Evolutionary conservation across 2,888 invertebrate species (phyloP).

Genomic region (Catonia carolina): DNA sequence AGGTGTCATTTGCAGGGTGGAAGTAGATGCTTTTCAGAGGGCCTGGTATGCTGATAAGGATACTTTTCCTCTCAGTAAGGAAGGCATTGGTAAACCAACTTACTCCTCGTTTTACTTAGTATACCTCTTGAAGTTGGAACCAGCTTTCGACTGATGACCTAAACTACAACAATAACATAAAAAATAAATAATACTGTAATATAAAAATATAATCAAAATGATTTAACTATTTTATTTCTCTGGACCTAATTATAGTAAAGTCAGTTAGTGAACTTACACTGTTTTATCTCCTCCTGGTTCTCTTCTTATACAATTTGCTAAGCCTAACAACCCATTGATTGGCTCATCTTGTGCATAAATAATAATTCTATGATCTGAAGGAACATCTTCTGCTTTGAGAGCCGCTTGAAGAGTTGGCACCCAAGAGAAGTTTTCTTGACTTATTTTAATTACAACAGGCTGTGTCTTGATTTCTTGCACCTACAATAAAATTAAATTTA

Average conservation of each 20-base stretch:
- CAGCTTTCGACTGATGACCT: too few species aligned
- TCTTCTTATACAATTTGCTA: slow-evolving; percentile 76
- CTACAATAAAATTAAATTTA: slow-evolving; percentile 8
- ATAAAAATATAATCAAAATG: slow-evolving; percentile 2
- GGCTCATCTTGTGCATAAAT: slow-evolving; percentile 61
- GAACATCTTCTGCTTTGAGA: slow-evolving; percentile 42
- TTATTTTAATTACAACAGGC: slow-evolving; percentile 47
- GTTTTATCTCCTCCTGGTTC: slow-evolving; percentile 64
- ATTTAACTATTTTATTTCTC: too few species aligned
- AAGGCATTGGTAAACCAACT: too few species aligned
- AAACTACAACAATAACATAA: too few species aligned
- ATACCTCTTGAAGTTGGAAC: too few species aligned
- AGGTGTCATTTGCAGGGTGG: too few species aligned
- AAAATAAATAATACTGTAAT: too few species aligned
- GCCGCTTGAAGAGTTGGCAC: slow-evolving; percentile 44
- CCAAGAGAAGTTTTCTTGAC: slow-evolving; percentile 47
- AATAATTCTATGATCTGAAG: slow-evolving; percentile 50
- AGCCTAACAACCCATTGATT: slow-evolving; percentile 75
- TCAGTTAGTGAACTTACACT: slow-evolving; percentile 38
- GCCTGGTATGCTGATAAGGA: too few species aligned
- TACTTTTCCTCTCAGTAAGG: too few species aligned
- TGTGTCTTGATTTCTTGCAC: slow-evolving; percentile 43
- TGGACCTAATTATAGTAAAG: neutral
- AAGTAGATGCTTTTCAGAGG: too few species aligned
- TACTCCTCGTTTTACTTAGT: too few species aligned